Base-by-base conservation (phyloP, 1,140 invertebrate genomes). In the Pseudomyrmex concolor region DNA sequence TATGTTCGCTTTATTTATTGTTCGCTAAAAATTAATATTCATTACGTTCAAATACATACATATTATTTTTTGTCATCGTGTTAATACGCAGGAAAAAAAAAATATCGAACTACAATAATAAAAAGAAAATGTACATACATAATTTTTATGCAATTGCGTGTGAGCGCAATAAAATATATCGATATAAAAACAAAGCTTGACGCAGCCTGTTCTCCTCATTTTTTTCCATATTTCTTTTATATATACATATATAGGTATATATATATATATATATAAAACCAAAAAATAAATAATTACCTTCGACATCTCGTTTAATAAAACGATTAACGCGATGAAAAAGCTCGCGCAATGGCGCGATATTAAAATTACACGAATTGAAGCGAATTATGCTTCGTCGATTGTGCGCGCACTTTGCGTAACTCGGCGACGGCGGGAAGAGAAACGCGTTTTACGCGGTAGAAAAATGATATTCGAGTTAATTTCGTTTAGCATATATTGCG, bases 401-500 rank as follows among this genome's bases (percentile, higher is more conserved):
- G 70, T 80, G 51, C 15, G 51, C 15, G 19, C 54, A 15, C 70
- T 78, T 78, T 78, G 70, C 68, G 62, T 60, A 76, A 19, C 34
- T 34, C 34, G 34, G 34, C 34, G 34, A 34, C 43, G 60, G 63
- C 73, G 25, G 73, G 25, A 2, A 25, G 25, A 70, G 54, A 10
- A 51, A 34, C 76, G n/a, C 66, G 43, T 19, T 78, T 70, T 70
- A 78, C 25, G 34, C 34, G 54, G 54, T 59, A 50, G 54, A 71
- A 71, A 80, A 80, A 80, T 71, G 66, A 80, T 80, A 71, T 80
- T 60, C 76, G 51, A 34, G 64, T 80, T 80, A 71, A 80, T 80
- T 71, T 80, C 76, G 66, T 80, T 80, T 70, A 80, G 43, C 64
- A 51, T 13, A 17, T 78, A 78, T 78, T 68, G 34, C 74, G 13